Evolutionary conservation across 2,113 vertebrate species (phyloP).

Genomic region (Nematolebias whitei): DNA sequence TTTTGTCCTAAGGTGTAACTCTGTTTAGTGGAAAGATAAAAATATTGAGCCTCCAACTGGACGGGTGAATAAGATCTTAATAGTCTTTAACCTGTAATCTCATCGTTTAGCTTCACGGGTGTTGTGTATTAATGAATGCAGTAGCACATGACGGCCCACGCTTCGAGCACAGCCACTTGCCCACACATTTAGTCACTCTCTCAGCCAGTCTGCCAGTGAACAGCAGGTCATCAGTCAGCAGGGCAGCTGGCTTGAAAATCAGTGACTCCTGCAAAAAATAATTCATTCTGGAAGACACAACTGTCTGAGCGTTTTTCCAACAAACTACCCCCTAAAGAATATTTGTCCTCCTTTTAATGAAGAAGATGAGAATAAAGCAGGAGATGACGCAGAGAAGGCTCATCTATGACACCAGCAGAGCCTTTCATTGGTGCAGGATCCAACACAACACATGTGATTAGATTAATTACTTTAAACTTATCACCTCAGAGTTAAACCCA

Average conservation of each 20-base stretch:
- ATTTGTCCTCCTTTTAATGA: not conserved
- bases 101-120: not conserved
- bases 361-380: no score
- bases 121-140: conserved; percentile 6
- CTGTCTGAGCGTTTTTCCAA: not conserved
- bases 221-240: conserved; percentile 28
- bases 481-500: no score
- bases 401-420: not conserved
- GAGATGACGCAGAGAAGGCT: not conserved
- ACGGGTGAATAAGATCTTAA: not conserved
- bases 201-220: conserved; percentile 23
- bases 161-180: conserved; percentile 21
- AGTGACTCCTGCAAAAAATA: not conserved
- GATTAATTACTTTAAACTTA: not conserved
- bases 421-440: not conserved
- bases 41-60: not conserved
- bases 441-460: not conserved
- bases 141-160: not conserved
- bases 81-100: conserved; percentile 15
- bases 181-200: conserved; percentile 3
- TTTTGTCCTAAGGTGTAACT: not conserved
- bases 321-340: not conserved
- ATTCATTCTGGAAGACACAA: not conserved
- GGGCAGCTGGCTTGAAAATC: conserved; percentile 7
- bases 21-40: not conserved